Base-by-base conservation (phyloP, 2,888 invertebrate species). In the Agriopis aurantiaria region DNA sequence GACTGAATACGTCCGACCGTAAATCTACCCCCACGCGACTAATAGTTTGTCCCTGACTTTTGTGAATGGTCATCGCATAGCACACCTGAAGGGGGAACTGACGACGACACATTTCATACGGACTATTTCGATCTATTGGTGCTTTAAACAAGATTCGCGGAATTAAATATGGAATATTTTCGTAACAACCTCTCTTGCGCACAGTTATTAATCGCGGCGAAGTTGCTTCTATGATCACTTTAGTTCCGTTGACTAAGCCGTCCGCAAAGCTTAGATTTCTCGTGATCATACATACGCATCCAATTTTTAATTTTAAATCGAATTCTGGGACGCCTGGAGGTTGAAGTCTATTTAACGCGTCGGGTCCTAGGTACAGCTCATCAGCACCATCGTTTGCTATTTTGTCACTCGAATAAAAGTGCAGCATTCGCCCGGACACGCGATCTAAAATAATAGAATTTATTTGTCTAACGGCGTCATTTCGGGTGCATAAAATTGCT, bases 51-150 rank as follows among this genome's bases (percentile, higher is more conserved):
- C 59, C 68, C 10, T 64, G 68, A 41, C 59, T 58, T 59, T 68
- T 64, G 40, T 68, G 68, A 10, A 68, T 64, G 3, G 58, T 68
- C 68, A 68, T 68, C 12, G 68, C 68, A 45, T 63, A 68, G 46
- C 63, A 57, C 14, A 53, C n/a, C 40, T 68, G 63, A 14, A 68
- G 52, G 12, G 63, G 68, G 40, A 68, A 63, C 46, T 68, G 68
- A 58, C 63, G 68, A 6, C 59, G 58, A 58, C 48, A 17, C 59
- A 59, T 68, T 62, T 68, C 63, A n/a, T 43, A 58, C 7, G 48
- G 68, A 59, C 59, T 59, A n/a, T 59, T 59, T 7, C 33, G 59
- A 3, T 59, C 48, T 3, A 59, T 48, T 9, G 46, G 46, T 6
- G 46, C 33, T 59, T 59, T 58, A n/a, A 68, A 68, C 1, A 45